These are phyloP conservation scores for Notoglanidium macrostoma DNA, from an alignment of 2,797 vertebrate species.

Conservation along the genomic window DNA sequence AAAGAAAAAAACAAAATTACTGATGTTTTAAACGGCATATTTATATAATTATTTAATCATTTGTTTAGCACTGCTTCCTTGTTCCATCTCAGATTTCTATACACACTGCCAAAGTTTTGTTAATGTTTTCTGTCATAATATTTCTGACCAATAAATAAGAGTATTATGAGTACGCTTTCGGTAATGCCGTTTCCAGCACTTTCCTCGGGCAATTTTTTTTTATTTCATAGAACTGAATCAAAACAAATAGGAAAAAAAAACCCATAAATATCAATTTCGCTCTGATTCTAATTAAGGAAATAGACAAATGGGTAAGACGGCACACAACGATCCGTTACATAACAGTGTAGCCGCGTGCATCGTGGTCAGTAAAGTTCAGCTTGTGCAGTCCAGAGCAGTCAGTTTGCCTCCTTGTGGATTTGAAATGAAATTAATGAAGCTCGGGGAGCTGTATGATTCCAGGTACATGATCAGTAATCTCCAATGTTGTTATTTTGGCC, in stretches of 20 bases:
- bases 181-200: neutral
- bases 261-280: neutral
- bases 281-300: neutral
- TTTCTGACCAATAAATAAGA: constrained; percentile 5
- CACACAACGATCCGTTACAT: neutral
- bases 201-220: neutral
- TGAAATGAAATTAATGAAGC: neutral
- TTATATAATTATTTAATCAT: constrained; percentile 2
- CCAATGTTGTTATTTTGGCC: neutral
- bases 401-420: constrained; percentile 30
- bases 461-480: neutral
- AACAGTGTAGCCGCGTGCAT: neutral
- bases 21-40: neutral
- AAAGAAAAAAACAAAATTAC: neutral
- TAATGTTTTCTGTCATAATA: constrained; percentile 15
- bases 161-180: neutral
- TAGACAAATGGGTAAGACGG: neutral
- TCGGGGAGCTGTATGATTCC: neutral
- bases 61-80: neutral
- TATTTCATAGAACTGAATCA: neutral
- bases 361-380: neutral
- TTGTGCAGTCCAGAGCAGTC: neutral
- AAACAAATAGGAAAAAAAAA: constrained; percentile 7
- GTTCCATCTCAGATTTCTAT: neutral
- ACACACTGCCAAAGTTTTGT: neutral